Evolutionary conservation across 2,888 invertebrate genomes (phyloP).

Genomic region (Hemicrepidius hirtus): DNA sequence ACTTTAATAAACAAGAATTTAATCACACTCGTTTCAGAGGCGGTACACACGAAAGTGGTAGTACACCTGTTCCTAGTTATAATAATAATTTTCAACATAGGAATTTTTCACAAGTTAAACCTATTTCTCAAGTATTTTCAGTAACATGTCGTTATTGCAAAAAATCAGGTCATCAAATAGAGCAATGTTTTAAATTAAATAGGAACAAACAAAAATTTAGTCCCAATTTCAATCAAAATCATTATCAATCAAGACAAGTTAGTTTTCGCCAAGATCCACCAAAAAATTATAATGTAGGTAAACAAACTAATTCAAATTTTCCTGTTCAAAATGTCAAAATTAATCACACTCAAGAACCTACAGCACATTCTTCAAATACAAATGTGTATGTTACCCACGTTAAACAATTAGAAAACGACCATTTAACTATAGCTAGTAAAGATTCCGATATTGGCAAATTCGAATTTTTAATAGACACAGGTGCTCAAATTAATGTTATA

Average conservation of each 20-base stretch:
- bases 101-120: too few species aligned
- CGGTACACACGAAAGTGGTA: too few species aligned
- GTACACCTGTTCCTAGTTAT: too few species aligned
- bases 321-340: neutral
- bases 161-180: neutral
- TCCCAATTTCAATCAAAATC: too few species aligned
- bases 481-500: neutral
- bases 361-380: neutral
- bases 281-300: neutral
- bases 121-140: neutral
- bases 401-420: neutral
- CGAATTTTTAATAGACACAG: conserved; percentile 8
- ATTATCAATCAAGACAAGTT: too few species aligned
- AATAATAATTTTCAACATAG: too few species aligned
- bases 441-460: neutral
- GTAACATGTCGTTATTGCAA: neutral
- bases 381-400: neutral
- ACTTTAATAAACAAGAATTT: too few species aligned
- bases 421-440: neutral
- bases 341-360: neutral
- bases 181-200: neutral
- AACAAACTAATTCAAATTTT: neutral
- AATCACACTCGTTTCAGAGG: too few species aligned
- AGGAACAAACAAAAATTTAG: too few species aligned
- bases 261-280: neutral